Evolutionary conservation across 2,113 vertebrate species (phyloP), one percentile per base, ranked within the genome.

Genomic region (Mirza zaza): DNA sequence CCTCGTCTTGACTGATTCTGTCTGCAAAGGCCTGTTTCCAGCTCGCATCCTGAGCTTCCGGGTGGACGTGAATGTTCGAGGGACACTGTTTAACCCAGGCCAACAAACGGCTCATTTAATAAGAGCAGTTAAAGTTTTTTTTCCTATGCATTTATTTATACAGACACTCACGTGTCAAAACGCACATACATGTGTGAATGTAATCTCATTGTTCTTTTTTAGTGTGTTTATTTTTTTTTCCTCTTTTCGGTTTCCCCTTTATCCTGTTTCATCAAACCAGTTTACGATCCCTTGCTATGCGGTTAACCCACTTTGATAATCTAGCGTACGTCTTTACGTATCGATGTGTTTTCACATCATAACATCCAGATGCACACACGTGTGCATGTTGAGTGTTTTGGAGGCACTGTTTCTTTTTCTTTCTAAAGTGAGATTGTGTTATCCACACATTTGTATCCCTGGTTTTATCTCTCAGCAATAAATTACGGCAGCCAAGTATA

Each of bases 391-490:
- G 71, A 77, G 21, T 61, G 27, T 83, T 87, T 83, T 75, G 29
- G 50, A 80, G 42, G 50, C 23, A 75, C 65, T 65, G 3, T 61
- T 14, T 90, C 8, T 70, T 42, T 70, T 52, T 75, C 76, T 67
- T 80, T n/a, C 23, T 50, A 68, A 90, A 76, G 8, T 42, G 13
- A 36, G 32, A 57, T 71, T 15, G 2, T 63, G 55, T 61, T 59
- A 83, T 67, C 84, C 63, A 79, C 10, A 97, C 12, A 86, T 92
- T 93, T 93, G 23, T 82, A 20, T 81, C 14, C 70, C 39, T 79
- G 48, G 12, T 76, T 75, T 75, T 63, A 20, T 93, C 55, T 86
- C 42, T 89, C 23, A n/a, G 3, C 52, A 87, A 55, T 82, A 32
- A 55, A 57, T 45, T 63, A 71, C 45, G 85, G 27, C 6, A 94